Evolutionary conservation across 2,888 invertebrate genomes (phyloP).

Genomic region (Archaeoteleia sp.): DNA sequence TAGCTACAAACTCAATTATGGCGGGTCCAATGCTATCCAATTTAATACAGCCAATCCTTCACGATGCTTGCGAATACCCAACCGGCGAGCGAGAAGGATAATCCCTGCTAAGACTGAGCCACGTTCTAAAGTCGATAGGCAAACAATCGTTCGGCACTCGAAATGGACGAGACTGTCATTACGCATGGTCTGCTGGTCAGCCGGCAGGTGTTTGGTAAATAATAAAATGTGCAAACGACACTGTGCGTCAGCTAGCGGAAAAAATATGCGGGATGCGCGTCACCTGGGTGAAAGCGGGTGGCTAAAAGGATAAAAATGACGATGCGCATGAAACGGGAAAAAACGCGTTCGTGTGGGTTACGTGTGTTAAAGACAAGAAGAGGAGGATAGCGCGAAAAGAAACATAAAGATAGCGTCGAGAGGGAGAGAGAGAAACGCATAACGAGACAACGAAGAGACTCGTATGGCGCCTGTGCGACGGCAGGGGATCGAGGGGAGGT

Average conservation of each 20-base stretch:
- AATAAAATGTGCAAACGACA: slow-evolving; percentile 56
- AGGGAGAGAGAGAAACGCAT: slow-evolving; percentile 26
- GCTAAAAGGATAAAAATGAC: slow-evolving; percentile 41
- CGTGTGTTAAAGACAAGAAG: slow-evolving; percentile 25
- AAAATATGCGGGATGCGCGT: slow-evolving; percentile 45
- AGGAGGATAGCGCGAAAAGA: slow-evolving; percentile 18
- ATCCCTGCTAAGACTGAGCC: background rate
- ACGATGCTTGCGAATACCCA: background rate
- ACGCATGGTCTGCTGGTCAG: slow-evolving; percentile 32
- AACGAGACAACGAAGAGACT: slow-evolving; percentile 47
- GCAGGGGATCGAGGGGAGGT: slow-evolving; percentile 15
- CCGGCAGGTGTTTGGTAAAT: slow-evolving; percentile 50
- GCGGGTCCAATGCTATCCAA: background rate
- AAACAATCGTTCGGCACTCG: slow-evolving; percentile 57
- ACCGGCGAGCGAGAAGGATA: background rate
- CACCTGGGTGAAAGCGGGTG: slow-evolving; percentile 45
- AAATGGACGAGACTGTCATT: slow-evolving; percentile 59
- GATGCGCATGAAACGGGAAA: slow-evolving; percentile 34
- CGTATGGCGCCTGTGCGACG: slow-evolving; percentile 20
- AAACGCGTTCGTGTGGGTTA: slow-evolving; percentile 38
- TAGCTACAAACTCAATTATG: slow-evolving; percentile 16
- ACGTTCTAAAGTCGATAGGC: slow-evolving; percentile 49
- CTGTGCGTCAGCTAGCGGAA: slow-evolving; percentile 48
- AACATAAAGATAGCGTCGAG: slow-evolving; percentile 19
- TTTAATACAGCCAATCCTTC: slow-evolving; percentile 13